Conservation (phyloP, 2,797 vertebrate genomes). For the Spinus olivaceus region DNA sequence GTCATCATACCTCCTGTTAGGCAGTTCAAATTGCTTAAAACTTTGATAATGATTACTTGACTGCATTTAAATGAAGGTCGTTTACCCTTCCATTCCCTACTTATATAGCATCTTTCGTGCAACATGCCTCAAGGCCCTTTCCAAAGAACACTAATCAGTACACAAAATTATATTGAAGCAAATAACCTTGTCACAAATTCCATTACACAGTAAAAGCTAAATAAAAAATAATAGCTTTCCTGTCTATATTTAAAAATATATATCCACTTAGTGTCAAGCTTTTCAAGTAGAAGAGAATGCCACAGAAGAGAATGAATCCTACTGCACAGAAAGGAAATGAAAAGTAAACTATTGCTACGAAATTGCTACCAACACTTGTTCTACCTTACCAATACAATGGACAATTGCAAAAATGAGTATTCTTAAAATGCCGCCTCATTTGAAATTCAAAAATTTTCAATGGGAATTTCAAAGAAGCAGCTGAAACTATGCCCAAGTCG, state of each 20-base stretch:
- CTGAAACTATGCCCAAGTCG: not conserved
- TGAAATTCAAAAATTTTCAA: not conserved
- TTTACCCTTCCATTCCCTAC: conserved; percentile 66
- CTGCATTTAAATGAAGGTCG: conserved; percentile 73
- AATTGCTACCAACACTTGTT: not conserved
- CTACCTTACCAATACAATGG: not conserved
- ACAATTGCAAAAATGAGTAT: not conserved
- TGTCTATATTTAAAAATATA: conserved; percentile 76
- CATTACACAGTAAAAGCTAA: conserved; percentile 78
- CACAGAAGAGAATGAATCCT: conserved; percentile 12
- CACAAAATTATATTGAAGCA: conserved; percentile 77
- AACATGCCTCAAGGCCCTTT: conserved; percentile 70
- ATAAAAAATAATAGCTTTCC: conserved; percentile 80
- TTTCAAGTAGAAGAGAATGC: conserved; percentile 64
- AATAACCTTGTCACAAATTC: conserved; percentile 81
- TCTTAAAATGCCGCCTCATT: not conserved
- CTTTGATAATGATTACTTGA: conserved; percentile 78
- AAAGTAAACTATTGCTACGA: conserved; percentile 7
- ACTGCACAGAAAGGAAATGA: not conserved
- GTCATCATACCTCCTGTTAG: conserved; percentile 69
- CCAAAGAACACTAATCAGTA: conserved; percentile 78
- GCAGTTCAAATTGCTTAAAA: conserved; percentile 77
- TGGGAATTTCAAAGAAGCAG: not conserved
- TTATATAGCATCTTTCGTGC: conserved; percentile 59
- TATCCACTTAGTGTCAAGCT: conserved; percentile 77